phyloP scores from a whole-genome alignment of 2,888 invertebrate genomes.

The Griposia aprilina region DNA sequence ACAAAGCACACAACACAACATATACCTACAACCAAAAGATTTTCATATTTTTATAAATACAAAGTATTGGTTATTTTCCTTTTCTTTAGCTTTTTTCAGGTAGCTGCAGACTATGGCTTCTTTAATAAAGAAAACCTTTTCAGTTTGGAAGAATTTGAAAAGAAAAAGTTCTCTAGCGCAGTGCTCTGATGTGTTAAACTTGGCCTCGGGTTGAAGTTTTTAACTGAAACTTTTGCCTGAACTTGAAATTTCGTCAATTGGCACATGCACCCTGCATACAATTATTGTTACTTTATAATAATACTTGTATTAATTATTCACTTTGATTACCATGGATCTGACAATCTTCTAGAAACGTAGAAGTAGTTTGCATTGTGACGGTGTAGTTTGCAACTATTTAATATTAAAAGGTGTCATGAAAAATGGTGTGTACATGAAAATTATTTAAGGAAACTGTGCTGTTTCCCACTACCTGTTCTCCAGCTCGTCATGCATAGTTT shows the following conservation, averaged over 20 bases:
- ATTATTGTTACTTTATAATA: background rate
- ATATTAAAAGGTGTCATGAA: conserved; percentile 20
- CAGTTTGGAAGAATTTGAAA: background rate
- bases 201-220: background rate
- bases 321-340: background rate
- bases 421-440: too few relatives aligned
- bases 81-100: background rate
- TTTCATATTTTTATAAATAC: background rate
- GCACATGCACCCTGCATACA: background rate
- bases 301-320: background rate
- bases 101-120: background rate
- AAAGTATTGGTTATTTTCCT: background rate
- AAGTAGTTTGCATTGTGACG: conserved; percentile 21
- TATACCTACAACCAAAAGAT: too few relatives aligned
- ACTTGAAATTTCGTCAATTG: conserved; percentile 4
- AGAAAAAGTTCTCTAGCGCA: background rate
- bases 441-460: background rate
- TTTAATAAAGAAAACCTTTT: background rate
- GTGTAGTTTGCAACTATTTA: conserved; percentile 22
- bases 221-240: background rate
- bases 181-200: background rate
- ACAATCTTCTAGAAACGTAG: background rate
- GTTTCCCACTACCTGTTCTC: background rate
- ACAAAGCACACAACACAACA: too few relatives aligned
- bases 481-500: background rate